A percentile compares a stretch with the other conserved stretches of the same genome.
Conservation (phyloP, 2,113 vertebrate species). For the Rynchops niger region DNA sequence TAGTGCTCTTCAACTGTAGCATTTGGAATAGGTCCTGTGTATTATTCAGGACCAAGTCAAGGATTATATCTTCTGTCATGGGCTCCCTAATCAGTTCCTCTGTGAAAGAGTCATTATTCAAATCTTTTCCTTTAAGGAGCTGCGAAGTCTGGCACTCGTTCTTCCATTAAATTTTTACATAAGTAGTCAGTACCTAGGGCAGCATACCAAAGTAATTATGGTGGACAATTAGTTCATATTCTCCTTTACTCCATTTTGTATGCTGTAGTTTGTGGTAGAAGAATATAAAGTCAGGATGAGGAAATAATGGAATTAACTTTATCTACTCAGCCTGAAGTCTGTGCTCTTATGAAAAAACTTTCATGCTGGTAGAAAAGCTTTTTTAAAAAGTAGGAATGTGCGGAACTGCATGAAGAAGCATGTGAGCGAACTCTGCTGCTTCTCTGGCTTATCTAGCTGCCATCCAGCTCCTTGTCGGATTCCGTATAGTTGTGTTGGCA, state of each 20-base stretch:
- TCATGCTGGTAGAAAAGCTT: not conserved
- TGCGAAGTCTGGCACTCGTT: conserved; percentile 4
- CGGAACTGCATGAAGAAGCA: not conserved
- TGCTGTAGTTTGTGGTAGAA: not conserved
- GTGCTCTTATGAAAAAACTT: not conserved
- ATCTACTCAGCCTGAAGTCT: not conserved
- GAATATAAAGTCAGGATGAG: not conserved
- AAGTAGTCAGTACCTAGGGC: not conserved
- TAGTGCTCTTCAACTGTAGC: not conserved
- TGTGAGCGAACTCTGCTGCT: not conserved
- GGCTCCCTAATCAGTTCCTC: not conserved
- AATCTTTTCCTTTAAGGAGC: not conserved
- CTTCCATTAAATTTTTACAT: conserved; percentile 7
- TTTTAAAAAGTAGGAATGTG: not conserved
- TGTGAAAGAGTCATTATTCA: conserved; percentile 12
- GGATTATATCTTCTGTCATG: not conserved
- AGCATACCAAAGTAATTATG: not conserved
- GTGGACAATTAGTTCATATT: not conserved
- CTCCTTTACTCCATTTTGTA: not conserved
- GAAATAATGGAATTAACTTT: not conserved
- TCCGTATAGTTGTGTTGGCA: not conserved
- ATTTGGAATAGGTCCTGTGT: not conserved
- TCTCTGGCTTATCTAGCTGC: not conserved
- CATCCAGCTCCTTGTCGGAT: not conserved
- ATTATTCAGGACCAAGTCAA: not conserved